A percentile compares a stretch with the other conserved stretches of the same genome.
These are phyloP conservation scores for Gracilinanus agilis DNA, from an alignment of 2,113 vertebrate species.

Conservation along the genomic window DNA sequence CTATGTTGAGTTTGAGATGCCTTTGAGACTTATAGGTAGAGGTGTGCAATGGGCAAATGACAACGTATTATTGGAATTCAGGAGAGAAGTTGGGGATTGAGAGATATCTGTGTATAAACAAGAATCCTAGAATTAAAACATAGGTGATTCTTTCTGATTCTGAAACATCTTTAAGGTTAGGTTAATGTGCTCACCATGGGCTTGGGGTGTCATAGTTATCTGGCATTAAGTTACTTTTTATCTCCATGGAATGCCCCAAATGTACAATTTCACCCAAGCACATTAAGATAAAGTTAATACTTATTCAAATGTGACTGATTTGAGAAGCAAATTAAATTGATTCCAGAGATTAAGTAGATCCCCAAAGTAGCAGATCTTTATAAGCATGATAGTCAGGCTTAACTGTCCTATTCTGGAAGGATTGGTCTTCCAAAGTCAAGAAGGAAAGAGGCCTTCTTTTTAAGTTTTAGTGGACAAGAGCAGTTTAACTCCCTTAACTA, in stretches of 20 bases:
- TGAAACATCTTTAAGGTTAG: neutral
- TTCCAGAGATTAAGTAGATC: neutral
- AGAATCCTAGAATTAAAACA: neutral
- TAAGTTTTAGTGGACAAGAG: neutral
- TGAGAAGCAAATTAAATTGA: neutral
- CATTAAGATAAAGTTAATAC: neutral
- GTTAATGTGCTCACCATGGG: neutral
- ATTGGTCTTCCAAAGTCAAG: neutral
- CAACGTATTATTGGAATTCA: neutral
- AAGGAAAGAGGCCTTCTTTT: neutral
- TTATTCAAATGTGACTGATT: neutral
- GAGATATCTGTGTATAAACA: neutral
- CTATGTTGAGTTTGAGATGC: neutral
- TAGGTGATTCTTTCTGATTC: neutral
- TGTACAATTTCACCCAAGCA: neutral
- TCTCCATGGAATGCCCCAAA: neutral
- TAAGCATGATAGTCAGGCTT: neutral
- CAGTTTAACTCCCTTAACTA: neutral
- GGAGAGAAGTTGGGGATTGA: neutral
- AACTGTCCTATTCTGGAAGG: neutral
- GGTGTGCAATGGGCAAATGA: neutral
- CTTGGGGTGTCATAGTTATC: neutral
- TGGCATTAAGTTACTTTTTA: neutral
- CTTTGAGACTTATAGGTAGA: neutral
- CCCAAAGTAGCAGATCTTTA: neutral